Percentiles rank a stretch among this genome's conserved stretches.
These are phyloP conservation scores for Pachyramphus minor DNA, from an alignment of 2,113 vertebrate species.

Conservation along the genomic window DNA sequence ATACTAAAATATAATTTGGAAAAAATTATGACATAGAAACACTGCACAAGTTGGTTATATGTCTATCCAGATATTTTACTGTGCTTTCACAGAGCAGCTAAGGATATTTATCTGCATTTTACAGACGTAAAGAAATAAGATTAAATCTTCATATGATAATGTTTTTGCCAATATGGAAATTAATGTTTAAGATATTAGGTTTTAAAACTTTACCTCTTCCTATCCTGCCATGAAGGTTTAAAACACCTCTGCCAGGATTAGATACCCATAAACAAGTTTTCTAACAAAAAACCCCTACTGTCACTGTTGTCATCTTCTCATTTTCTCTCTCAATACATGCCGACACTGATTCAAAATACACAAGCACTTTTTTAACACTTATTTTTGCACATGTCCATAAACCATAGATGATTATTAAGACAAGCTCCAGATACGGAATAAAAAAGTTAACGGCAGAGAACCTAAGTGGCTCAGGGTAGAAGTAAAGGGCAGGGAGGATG, in stretches of 20 bases:
- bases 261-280: not conserved
- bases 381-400: not conserved
- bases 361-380: not conserved
- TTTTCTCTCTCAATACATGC: not conserved
- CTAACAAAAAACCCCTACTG: not conserved
- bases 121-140: not conserved
- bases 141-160: not conserved
- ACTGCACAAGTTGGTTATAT: not conserved
- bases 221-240: not conserved
- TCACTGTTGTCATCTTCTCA: not conserved
- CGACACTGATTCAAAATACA: not conserved
- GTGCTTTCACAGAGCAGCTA: not conserved
- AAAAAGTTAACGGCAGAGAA: not conserved
- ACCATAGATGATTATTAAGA: not conserved
- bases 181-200: not conserved
- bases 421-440: not conserved
- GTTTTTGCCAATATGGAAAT: not conserved
- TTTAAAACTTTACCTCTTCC: not conserved
- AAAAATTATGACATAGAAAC: not conserved
- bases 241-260: not conserved
- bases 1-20: not conserved
- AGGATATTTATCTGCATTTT: not conserved
- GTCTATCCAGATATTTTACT: not conserved
- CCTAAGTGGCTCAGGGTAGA: not conserved
- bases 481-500: not conserved